Evolutionary conservation across 2,797 vertebrate genomes (phyloP).

Genomic region (Lepus oiostolus): DNA sequence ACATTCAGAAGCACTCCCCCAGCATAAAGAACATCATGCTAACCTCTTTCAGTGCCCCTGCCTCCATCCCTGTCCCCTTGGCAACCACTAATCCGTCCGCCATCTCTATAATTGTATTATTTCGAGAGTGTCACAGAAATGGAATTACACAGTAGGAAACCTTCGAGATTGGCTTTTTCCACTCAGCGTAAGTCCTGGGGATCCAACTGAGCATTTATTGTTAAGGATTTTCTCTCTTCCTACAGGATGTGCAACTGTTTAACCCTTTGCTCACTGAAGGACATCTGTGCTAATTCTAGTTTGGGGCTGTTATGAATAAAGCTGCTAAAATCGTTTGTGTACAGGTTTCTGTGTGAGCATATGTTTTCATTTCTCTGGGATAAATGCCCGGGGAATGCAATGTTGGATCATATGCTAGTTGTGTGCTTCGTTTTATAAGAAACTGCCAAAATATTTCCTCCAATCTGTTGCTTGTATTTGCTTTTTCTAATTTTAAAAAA

Average conservation of each 20-base stretch:
- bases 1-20: not conserved
- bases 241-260: not conserved
- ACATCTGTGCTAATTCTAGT: constrained; percentile 9
- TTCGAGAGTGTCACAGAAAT: constrained; percentile 54
- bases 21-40: constrained; percentile 9
- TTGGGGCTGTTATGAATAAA: not conserved
- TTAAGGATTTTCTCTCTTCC: not conserved
- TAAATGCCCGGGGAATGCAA: constrained; percentile 23
- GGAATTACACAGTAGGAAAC: constrained; percentile 5
- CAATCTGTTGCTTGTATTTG: not conserved
- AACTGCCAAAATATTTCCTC: constrained; percentile 41
- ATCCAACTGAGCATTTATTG: not conserved
- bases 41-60: not conserved
- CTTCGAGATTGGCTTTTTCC: constrained; percentile 40
- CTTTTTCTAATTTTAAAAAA: no score
- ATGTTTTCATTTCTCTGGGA: not conserved
- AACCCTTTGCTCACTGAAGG: constrained; percentile 12
- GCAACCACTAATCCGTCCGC: constrained; percentile 52
- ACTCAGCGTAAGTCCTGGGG: constrained; percentile 20
- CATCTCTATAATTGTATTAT: constrained; percentile 57
- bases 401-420: not conserved
- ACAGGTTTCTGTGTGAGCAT: not conserved
- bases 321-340: not conserved
- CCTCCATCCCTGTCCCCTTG: constrained; percentile 42
- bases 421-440: constrained; percentile 15